Conservation (phyloP, 2,797 vertebrate species). For the Dryobates pubescens region DNA sequence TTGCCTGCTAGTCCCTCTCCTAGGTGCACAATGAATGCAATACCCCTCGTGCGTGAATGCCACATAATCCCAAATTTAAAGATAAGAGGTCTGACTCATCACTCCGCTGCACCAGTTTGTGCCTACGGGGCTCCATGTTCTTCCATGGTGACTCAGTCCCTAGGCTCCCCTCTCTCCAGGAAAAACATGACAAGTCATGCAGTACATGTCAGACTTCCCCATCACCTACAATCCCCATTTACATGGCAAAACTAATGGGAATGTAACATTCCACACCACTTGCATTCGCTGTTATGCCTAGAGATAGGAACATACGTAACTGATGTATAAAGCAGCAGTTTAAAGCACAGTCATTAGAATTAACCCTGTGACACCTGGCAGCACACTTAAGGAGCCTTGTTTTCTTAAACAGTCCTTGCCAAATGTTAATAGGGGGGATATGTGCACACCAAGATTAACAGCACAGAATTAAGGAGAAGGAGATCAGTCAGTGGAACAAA, state of each 20-base stretch:
- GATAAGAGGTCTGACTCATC: conserved; percentile 62
- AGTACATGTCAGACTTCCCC: conserved; percentile 39
- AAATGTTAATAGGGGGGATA: background rate
- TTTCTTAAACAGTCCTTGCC: background rate
- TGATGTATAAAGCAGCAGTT: conserved; percentile 8
- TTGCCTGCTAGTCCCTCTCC: background rate
- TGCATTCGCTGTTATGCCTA: background rate
- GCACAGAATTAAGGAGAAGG: conserved; percentile 15
- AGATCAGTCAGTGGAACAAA: conserved; percentile 54
- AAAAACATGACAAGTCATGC: conserved; percentile 62
- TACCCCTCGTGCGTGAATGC: background rate
- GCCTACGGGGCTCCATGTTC: conserved; percentile 39
- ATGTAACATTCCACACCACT: conserved; percentile 17
- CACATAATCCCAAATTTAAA: background rate
- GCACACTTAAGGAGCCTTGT: background rate
- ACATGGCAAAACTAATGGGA: conserved; percentile 37
- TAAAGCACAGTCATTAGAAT: background rate
- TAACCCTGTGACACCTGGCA: conserved; percentile 8
- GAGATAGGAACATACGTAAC: conserved; percentile 5
- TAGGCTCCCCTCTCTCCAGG: conserved; percentile 48
- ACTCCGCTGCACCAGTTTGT: conserved; percentile 33
- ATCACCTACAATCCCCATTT: background rate
- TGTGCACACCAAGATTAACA: background rate
- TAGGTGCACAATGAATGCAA: conserved; percentile 6
- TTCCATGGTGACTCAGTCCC: conserved; percentile 59